A percentile compares a stretch with the other conserved stretches of the same genome.
These are phyloP conservation scores for Florisuga fusca DNA, from an alignment of 2,797 vertebrate species.

Conservation along the genomic window DNA sequence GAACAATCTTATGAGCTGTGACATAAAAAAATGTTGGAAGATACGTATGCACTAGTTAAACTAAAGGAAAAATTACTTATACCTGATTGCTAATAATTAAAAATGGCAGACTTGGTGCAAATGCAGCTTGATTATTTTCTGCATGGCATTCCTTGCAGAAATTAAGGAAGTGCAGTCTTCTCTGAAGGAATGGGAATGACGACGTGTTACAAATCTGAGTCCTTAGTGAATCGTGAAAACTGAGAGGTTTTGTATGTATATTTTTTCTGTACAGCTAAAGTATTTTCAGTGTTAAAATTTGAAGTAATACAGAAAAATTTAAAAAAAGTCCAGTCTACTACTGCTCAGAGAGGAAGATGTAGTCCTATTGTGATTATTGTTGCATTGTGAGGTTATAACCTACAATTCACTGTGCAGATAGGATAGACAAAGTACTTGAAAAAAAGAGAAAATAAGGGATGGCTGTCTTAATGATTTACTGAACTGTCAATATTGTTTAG, in stretches of 20 bases:
- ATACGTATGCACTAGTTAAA: conserved; percentile 69
- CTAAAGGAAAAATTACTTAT: conserved; percentile 72
- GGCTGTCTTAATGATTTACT: not conserved
- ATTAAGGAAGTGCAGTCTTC: conserved; percentile 53
- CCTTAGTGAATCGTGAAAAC: conserved; percentile 7
- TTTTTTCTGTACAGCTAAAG: conserved; percentile 1
- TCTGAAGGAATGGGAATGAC: conserved; percentile 34
- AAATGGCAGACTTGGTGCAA: conserved; percentile 73
- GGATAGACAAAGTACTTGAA: not conserved
- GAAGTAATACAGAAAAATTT: conserved; percentile 1
- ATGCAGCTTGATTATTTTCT: conserved; percentile 54
- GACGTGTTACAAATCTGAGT: conserved; percentile 22
- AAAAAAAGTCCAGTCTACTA: not conserved
- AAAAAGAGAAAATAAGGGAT: not conserved
- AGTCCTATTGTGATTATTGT: not conserved
- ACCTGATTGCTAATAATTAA: conserved; percentile 74
- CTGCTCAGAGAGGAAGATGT: not conserved
- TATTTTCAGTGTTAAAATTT: conserved; percentile 25
- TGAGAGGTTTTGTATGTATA: not conserved
- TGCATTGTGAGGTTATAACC: not conserved
- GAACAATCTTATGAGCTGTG: conserved; percentile 85
- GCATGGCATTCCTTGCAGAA: conserved; percentile 61
- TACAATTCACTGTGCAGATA: not conserved
- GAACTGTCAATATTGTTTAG: not conserved
- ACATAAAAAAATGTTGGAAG: conserved; percentile 74